Conservation (phyloP, 2,113 vertebrate genomes). For the Morphnarchus princeps region DNA sequence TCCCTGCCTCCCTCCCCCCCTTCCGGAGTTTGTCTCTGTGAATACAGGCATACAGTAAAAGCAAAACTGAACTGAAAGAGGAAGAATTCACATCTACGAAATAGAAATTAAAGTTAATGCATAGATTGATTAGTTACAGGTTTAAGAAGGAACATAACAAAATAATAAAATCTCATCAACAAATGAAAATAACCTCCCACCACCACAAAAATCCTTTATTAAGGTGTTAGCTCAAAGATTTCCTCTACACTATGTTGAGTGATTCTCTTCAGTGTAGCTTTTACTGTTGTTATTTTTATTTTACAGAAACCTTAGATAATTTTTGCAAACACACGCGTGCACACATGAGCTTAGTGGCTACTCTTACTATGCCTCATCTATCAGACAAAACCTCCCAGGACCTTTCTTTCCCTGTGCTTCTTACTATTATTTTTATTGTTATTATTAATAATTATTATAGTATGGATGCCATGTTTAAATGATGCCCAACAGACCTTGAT, state of each 20-base stretch:
- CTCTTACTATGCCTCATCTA: background rate
- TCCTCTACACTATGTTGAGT: background rate
- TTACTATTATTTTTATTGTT: slow-evolving; percentile 40
- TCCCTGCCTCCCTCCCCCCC: background rate
- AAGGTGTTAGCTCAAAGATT: background rate
- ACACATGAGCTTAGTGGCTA: background rate
- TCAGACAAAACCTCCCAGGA: background rate
- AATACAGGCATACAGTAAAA: background rate
- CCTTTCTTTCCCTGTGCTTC: background rate
- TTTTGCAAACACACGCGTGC: background rate
- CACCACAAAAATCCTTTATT: background rate
- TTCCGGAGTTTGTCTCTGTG: slow-evolving; percentile 21
- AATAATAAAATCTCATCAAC: slow-evolving; percentile 7
- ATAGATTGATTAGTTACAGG: slow-evolving; percentile 23
- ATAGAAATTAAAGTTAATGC: background rate
- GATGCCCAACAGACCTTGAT: slow-evolving; percentile 23
- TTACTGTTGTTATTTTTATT: slow-evolving; percentile 11
- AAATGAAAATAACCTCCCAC: background rate
- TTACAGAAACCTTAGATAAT: background rate
- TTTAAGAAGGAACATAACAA: background rate
- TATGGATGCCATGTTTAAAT: background rate
- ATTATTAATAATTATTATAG: background rate
- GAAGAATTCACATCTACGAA: background rate
- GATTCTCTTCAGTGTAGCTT: background rate
- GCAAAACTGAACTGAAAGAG: background rate